Conservation (phyloP, 1,140 invertebrate genomes). For the Subanguina moxae region DNA sequence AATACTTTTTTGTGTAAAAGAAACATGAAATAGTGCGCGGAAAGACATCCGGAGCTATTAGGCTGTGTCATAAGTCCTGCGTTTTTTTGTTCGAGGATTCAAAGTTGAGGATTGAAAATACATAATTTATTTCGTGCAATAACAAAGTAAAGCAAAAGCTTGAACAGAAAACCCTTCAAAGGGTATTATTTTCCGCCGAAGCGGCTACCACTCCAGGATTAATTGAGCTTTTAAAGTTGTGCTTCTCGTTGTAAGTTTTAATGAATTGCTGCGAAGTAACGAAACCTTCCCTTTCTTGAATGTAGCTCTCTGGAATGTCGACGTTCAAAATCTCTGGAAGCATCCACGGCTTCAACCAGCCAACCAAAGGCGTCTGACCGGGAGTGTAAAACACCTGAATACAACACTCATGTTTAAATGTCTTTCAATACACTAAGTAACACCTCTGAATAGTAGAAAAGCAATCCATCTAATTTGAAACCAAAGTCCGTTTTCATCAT, state of each 20-base stretch:
- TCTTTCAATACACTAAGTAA: not conserved
- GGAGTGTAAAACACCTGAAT: constrained; percentile 20
- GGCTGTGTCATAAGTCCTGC: too few relatives aligned
- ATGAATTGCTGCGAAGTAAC: constrained; percentile 22
- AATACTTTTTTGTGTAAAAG: too few relatives aligned
- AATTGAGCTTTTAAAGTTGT: constrained; percentile 9
- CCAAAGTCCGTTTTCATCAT: constrained; percentile 28
- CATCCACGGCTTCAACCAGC: constrained; percentile 17
- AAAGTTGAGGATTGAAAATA: too few relatives aligned
- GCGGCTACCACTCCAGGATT: not conserved
- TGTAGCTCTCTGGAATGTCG: constrained; percentile 19
- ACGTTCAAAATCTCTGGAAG: constrained; percentile 18
- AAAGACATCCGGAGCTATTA: too few relatives aligned
- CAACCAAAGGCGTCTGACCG: constrained; percentile 29
- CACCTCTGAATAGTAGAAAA: constrained; percentile 29
- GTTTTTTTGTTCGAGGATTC: too few relatives aligned
- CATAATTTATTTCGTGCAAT: too few relatives aligned
- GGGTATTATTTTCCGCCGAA: too few relatives aligned
- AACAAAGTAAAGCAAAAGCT: too few relatives aligned
- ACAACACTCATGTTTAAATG: constrained; percentile 17
- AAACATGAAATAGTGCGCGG: too few relatives aligned
- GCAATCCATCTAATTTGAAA: constrained; percentile 20
- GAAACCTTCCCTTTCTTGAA: not conserved
- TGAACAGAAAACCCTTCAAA: too few relatives aligned
- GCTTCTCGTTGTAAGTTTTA: constrained; percentile 16